phyloP scores from a whole-genome alignment of 2,888 invertebrate genomes.

The Acanthacorydalis orientalis region DNA sequence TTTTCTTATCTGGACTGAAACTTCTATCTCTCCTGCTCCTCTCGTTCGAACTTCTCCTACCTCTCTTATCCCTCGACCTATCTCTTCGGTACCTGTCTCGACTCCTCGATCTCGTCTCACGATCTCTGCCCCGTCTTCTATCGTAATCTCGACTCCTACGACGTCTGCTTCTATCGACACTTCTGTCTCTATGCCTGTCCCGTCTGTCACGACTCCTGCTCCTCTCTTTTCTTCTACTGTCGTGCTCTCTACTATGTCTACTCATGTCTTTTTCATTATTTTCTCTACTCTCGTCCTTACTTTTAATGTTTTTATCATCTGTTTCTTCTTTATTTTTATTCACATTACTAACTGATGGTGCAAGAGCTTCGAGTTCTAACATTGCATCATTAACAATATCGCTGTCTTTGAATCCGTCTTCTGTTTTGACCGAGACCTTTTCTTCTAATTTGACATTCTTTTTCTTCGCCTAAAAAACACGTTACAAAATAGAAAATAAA shows the following conservation, averaged over 20 bases:
- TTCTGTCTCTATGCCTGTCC: conserved; percentile 11
- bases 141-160: conserved; percentile 9
- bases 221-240: conserved; percentile 12
- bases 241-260: conserved; percentile 10
- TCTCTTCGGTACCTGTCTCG: conserved; percentile 14
- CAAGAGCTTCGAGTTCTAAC: conserved; percentile 72
- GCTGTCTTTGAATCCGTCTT: conserved; percentile 16
- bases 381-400: conserved; percentile 62
- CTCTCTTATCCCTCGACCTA: conserved; percentile 15
- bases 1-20: conserved; percentile 9
- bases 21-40: conserved; percentile 11
- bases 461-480: conserved; percentile 8
- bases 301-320: conserved; percentile 15
- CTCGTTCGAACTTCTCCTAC: conserved; percentile 13
- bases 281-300: conserved; percentile 8
- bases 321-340: conserved; percentile 16
- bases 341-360: conserved; percentile 37
- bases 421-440: conserved; percentile 15
- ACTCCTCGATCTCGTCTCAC: conserved; percentile 15
- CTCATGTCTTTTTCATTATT: conserved; percentile 10
- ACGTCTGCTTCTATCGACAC: conserved; percentile 21
- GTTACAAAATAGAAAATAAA: not conserved
- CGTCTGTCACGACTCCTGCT: conserved; percentile 22
- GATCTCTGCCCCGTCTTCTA: conserved; percentile 5
- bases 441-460: conserved; percentile 16